Evolutionary conservation across 2,888 invertebrate species (phyloP).

Genomic region (Drosophila siamana): DNA sequence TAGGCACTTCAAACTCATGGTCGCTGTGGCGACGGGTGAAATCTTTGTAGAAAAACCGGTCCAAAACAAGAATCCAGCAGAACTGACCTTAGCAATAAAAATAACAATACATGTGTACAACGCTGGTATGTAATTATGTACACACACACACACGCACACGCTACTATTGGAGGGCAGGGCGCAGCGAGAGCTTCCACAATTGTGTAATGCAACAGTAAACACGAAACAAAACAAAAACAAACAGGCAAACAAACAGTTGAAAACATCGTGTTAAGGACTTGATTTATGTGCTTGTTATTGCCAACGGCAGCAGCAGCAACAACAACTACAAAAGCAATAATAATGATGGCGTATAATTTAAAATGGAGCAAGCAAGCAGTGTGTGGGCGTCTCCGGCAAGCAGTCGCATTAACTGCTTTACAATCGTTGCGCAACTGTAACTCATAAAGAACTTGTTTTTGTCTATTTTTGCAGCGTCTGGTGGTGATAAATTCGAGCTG

Average conservation of each 20-base stretch:
- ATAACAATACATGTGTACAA: slow-evolving; percentile 3
- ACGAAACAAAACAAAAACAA: slow-evolving; percentile 5
- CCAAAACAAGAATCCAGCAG: slow-evolving; percentile 47
- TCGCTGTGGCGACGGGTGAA: slow-evolving; percentile 3
- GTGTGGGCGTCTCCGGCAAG: slow-evolving; percentile 27
- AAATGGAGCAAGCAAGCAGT: slow-evolving; percentile 43
- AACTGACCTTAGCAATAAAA: slow-evolving; percentile 53
- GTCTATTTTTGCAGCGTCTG: slow-evolving; percentile 39
- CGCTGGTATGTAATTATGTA: slow-evolving; percentile 24
- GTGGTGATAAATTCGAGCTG: slow-evolving; percentile 19
- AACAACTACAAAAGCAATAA: neutral
- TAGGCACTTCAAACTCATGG: slow-evolving; percentile 13
- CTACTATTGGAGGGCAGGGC: slow-evolving; percentile 28
- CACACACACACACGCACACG: slow-evolving; percentile 6
- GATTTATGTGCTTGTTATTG: slow-evolving; percentile 32
- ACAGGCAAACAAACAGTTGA: slow-evolving; percentile 2
- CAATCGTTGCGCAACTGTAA: slow-evolving; percentile 11
- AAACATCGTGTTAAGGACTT: slow-evolving; percentile 23
- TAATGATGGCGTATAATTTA: neutral
- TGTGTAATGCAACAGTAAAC: slow-evolving; percentile 44
- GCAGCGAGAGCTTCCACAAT: slow-evolving; percentile 32
- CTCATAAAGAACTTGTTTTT: neutral
- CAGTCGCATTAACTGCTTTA: slow-evolving; percentile 10
- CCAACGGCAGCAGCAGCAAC: neutral
- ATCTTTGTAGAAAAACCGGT: slow-evolving; percentile 41